Conservation (phyloP, 2,888 invertebrate species). For the Phaonia tiefii region DNA sequence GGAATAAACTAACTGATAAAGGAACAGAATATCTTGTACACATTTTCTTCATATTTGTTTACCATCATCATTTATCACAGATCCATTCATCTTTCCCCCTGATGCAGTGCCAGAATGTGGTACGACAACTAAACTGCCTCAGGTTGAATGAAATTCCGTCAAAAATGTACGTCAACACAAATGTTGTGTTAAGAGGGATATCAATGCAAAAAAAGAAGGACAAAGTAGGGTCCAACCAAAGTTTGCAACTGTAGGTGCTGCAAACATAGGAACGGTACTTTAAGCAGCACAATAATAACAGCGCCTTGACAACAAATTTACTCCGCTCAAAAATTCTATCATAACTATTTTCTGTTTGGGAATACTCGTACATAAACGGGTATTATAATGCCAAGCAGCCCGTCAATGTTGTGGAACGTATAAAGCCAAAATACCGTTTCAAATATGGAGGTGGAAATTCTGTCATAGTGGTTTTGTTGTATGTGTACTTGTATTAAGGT, state of each 20-base stretch:
- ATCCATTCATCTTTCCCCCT: neutral
- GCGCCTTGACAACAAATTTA: neutral
- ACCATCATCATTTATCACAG: conserved; percentile 22
- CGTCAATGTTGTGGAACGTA: too few species aligned
- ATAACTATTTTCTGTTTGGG: conserved; percentile 7
- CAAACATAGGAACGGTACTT: neutral
- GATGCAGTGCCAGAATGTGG: neutral
- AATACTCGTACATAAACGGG: too few species aligned
- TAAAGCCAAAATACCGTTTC: neutral
- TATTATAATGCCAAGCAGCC: too few species aligned
- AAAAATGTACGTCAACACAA: conserved; percentile 41
- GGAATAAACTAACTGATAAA: neutral
- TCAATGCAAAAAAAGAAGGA: conserved; percentile 15
- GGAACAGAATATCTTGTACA: neutral
- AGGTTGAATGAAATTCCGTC: conserved; percentile 28
- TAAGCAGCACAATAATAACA: neutral
- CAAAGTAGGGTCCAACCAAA: neutral
- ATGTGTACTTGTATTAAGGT: neutral
- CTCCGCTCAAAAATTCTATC: neutral
- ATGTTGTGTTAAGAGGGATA: conserved; percentile 32
- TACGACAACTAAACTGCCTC: neutral
- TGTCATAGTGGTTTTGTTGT: conserved; percentile 17
- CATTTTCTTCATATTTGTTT: neutral
- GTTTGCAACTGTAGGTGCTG: neutral
- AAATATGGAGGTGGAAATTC: neutral